Percentiles rank a stretch among this genome's conserved stretches.
Conservation (phyloP, 2,888 invertebrate species). For the Hylaea fasciaria region DNA sequence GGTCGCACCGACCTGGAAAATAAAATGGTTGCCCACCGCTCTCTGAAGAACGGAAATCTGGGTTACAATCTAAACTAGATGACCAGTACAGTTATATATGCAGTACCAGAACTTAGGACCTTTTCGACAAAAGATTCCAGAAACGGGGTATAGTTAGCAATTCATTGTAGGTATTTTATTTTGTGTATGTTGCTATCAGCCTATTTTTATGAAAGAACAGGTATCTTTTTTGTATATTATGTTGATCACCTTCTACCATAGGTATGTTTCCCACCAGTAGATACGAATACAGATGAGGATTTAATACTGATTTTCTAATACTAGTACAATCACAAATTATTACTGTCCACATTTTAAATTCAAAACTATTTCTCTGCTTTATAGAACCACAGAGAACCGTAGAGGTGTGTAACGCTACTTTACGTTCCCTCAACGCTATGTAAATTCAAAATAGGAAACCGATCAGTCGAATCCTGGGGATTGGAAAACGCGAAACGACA, state of each 20-base stretch:
- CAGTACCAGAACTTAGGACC: background rate
- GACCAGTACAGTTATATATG: background rate
- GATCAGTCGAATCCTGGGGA: conserved; percentile 43
- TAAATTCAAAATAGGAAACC: conserved; percentile 44
- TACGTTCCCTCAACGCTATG: conserved; percentile 48
- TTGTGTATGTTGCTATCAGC: too few relatives aligned
- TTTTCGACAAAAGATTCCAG: background rate
- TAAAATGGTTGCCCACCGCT: conserved; percentile 57
- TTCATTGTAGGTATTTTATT: too few relatives aligned
- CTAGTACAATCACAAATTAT: too few relatives aligned
- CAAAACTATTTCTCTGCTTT: conserved; percentile 2
- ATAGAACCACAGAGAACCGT: conserved; percentile 11
- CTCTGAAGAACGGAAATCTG: conserved; percentile 62
- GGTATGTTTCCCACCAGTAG: too few relatives aligned
- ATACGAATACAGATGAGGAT: too few relatives aligned
- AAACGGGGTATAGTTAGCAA: too few relatives aligned
- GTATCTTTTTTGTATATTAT: too few relatives aligned
- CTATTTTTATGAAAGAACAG: too few relatives aligned
- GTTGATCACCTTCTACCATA: too few relatives aligned
- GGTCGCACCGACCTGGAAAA: conserved; percentile 59
- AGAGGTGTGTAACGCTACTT: conserved; percentile 42
- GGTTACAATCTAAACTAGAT: conserved; percentile 63
- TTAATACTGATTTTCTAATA: too few relatives aligned
- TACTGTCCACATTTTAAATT: background rate
- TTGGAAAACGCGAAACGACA: conserved; percentile 35